These are phyloP conservation scores for Aphaenogaster floridana DNA, from an alignment of 1,140 invertebrate species.

Conservation along the genomic window DNA sequence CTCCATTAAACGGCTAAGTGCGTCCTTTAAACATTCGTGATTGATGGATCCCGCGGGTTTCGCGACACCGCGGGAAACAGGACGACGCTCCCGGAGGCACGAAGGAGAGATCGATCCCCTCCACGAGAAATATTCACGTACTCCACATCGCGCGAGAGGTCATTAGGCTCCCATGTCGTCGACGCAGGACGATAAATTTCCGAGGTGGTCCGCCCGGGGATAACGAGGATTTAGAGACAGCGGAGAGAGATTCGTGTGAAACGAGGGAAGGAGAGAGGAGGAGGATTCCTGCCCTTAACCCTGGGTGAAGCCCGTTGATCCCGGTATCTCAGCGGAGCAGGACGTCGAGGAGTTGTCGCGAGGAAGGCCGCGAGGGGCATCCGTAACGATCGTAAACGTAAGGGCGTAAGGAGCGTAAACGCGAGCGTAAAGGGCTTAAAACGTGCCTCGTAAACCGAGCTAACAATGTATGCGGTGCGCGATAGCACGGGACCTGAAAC, in stretches of 20 bases:
- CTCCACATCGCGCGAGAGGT: slow-evolving; percentile 71
- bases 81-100: not conserved
- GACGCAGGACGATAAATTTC: slow-evolving; percentile 76
- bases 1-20: slow-evolving; percentile 31
- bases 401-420: slow-evolving; percentile 73
- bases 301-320: slow-evolving; percentile 68
- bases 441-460: slow-evolving; percentile 75
- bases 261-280: slow-evolving; percentile 43
- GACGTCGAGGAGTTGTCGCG: slow-evolving; percentile 69
- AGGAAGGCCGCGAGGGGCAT: slow-evolving; percentile 68
- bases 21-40: slow-evolving; percentile 42
- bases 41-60: slow-evolving; percentile 36
- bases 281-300: slow-evolving; percentile 60
- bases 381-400: slow-evolving; percentile 75
- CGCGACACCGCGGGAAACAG: slow-evolving; percentile 33
- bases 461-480: slow-evolving; percentile 74
- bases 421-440: slow-evolving; percentile 76
- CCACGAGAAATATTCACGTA: slow-evolving; percentile 44
- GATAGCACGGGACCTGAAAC: slow-evolving; percentile 32
- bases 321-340: slow-evolving; percentile 67
- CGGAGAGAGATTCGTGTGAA: slow-evolving; percentile 51
- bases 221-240: slow-evolving; percentile 65
- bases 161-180: slow-evolving; percentile 76
- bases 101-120: slow-evolving; percentile 63
- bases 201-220: slow-evolving; percentile 65